Conservation (phyloP, 2,888 invertebrate species). For the Deroplatys truncata region DNA sequence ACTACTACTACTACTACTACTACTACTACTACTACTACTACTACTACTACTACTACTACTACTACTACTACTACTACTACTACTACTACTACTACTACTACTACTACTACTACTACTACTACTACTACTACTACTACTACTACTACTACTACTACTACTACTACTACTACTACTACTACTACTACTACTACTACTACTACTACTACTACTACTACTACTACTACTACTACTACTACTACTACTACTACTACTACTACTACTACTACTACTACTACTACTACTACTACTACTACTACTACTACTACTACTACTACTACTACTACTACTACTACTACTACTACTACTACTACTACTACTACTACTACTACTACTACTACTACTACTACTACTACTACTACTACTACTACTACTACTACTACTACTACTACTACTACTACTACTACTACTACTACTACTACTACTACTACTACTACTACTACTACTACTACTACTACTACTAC, state of each 20-base stretch:
- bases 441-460: conserved; percentile 16
- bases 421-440: conserved; percentile 16
- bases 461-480: conserved; percentile 16
- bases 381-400: conserved; percentile 14
- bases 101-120: conserved; percentile 9
- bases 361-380: conserved; percentile 3
- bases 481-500: conserved; percentile 16
- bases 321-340: conserved; percentile 15
- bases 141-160: not conserved
- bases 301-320: conserved; percentile 13
- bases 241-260: conserved; percentile 12
- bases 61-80: conserved; percentile 6
- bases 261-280: conserved; percentile 8
- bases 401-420: conserved; percentile 15
- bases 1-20: conserved; percentile 6
- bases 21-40: conserved; percentile 4
- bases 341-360: conserved; percentile 8
- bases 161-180: not conserved
- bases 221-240: conserved; percentile 11
- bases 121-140: conserved; percentile 1
- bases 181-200: conserved; percentile 13
- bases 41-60: conserved; percentile 2
- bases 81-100: not conserved
- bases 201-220: conserved; percentile 8
- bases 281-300: conserved; percentile 6